Conservation (phyloP, 1,140 invertebrate genomes). For the Drosophila parvula region DNA sequence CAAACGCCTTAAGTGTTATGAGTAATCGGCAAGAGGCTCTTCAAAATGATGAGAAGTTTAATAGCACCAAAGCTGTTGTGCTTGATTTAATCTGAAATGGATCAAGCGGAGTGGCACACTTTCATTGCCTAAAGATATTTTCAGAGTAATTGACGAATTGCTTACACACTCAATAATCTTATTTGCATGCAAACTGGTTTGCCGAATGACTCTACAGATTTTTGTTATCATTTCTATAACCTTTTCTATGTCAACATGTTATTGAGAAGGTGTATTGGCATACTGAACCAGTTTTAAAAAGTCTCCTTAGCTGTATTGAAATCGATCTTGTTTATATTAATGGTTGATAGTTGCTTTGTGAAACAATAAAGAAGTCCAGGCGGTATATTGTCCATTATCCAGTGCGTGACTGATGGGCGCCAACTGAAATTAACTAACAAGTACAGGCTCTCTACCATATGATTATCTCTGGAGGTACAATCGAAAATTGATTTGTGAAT, state of each 20-base stretch:
- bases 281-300: not conserved
- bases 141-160: conserved; percentile 23
- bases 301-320: too few species aligned
- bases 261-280: not conserved
- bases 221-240: conserved; percentile 3
- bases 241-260: conserved; percentile 18
- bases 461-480: conserved; percentile 61
- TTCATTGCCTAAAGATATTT: conserved; percentile 58
- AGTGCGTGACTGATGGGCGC: not conserved
- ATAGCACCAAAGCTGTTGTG: not conserved
- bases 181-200: conserved; percentile 41
- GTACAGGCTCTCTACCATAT: conserved; percentile 14
- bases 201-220: conserved; percentile 5
- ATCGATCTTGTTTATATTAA: too few species aligned
- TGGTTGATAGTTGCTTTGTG: not conserved
- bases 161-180: conserved; percentile 6
- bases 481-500: conserved; percentile 49
- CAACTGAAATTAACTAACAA: conserved; percentile 24
- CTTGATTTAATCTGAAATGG: not conserved
- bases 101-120: conserved; percentile 34
- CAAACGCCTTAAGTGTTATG: not conserved
- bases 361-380: not conserved
- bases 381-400: not conserved
- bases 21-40: not conserved
- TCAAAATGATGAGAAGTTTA: not conserved